Base-by-base conservation (phyloP, 2,797 vertebrate genomes). In the Hypotaenidia philippensis region DNA sequence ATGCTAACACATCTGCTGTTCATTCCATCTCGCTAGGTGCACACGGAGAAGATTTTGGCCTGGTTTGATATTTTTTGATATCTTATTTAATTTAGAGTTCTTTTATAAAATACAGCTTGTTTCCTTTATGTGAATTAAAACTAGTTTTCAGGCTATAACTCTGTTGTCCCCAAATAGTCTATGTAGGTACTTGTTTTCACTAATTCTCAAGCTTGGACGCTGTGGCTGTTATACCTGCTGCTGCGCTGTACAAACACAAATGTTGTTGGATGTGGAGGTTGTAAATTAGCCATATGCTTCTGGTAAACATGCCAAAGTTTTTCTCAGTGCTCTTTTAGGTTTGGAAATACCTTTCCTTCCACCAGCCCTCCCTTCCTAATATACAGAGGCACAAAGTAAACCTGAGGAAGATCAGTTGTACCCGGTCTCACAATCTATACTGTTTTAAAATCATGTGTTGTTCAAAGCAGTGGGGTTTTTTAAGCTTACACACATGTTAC, bases 31-130 rank as follows among this genome's bases (percentile, higher is more conserved):
- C 72, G 3, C 80, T 36, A 76, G 88, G 71, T 88, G 76, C 63
- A 3, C 68, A 47, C 82, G 84, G 93, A 75, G 95, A 31, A 55
- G 88, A 86, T 45, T 63, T 61, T 81, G 59, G 91, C 74, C 77
- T 91, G 79, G 79, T 59, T 83, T 84, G 87, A 27, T 97, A 87
- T 88, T 95, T 97, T 90, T 72, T 10, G 5, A 25, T 74, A 84
- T 91, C 89, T 94, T 96, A 60, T 95, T 97, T 97, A 81, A 94
- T 94, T 85, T 91, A 86, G 45, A 91, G 77, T 94, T 94, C 61
- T 78, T 3, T 38, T 69, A 3, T 44, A 91, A 88, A 80, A 84
- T 49, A 40, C 50, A 97, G 79, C 68, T 86, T 83, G 71, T 77
- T 96, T 55, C 78, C 87, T 96, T 95, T 78, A 70, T 19, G 52